A percentile compares a stretch with the other conserved stretches of the same genome.
These are phyloP conservation scores for Upupa epops DNA, from an alignment of 2,113 vertebrate genomes.

Conservation along the genomic window DNA sequence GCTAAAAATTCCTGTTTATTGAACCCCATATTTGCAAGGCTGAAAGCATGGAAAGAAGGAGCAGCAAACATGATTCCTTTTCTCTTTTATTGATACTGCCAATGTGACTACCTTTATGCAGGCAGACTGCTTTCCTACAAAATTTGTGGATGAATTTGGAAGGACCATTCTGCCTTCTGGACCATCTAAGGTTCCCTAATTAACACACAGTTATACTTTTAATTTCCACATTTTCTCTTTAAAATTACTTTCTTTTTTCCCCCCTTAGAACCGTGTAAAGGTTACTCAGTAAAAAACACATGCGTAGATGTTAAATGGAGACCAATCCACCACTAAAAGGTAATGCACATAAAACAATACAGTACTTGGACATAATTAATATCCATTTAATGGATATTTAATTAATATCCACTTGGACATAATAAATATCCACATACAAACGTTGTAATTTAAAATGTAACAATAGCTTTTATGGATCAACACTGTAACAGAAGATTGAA, in stretches of 20 bases:
- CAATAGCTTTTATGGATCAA: slow-evolving; percentile 91
- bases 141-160: slow-evolving; percentile 73
- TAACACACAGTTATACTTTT: slow-evolving; percentile 5
- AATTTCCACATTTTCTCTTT: slow-evolving; percentile 36
- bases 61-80: slow-evolving; percentile 30
- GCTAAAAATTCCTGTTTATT: background rate
- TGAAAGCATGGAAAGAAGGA: background rate
- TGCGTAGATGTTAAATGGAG: slow-evolving; percentile 91
- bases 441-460: slow-evolving; percentile 92
- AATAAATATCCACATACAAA: slow-evolving; percentile 97
- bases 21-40: background rate
- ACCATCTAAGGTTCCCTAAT: slow-evolving; percentile 67
- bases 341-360: slow-evolving; percentile 97
- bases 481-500: slow-evolving; percentile 94
- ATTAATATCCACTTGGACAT: too few species aligned
- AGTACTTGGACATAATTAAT: slow-evolving; percentile 94
- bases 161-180: slow-evolving; percentile 56
- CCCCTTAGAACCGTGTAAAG: slow-evolving; percentile 86
- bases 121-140: slow-evolving; percentile 75
- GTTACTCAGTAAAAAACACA: slow-evolving; percentile 90
- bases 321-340: slow-evolving; percentile 89
- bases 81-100: slow-evolving; percentile 91
- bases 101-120: slow-evolving; percentile 91
- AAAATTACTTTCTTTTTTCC: background rate
- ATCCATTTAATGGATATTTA: too few species aligned